Evolutionary conservation across 2,797 vertebrate species (phyloP), one percentile per base, ranked within the genome.

Genomic region (Podarcis lilfordi): DNA sequence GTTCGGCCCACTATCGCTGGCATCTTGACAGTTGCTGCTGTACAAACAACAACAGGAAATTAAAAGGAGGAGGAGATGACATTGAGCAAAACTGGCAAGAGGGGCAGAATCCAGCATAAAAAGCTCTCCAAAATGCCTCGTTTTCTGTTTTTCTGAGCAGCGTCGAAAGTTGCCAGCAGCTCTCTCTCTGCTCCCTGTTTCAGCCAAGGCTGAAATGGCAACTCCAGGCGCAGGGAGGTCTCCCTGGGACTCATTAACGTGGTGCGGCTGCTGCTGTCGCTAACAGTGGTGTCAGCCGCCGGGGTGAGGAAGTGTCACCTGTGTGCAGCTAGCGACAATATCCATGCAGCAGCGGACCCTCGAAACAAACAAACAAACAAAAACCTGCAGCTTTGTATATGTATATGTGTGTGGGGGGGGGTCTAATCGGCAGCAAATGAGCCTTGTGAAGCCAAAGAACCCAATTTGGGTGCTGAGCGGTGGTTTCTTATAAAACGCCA

Each of bases 171-270:
- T 68, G 93, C 94, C 90, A 79, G 95, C 59, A 95, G 93, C 93
- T 8, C 94, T 94, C 6, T 90, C 78, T 45, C 1, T 7, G 8
- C 37, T 59, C 72, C 32, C 80, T 10, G 0, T 79, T 61, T 37
- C 77, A 92, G 91, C 91, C 91, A 80, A 29, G 88, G 86, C 72
- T 17, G 0, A 55, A 92, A 86, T 88, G 87, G 93, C 71, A 82
- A 45, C 55, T 80, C 77, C 7, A 68, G 91, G 93, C 89, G 15
- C 2, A 0, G 3, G 0, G 0, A 84, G 0, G 91, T 96, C 96
- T 97, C 96, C 32, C 50, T 84, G 96, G 96, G 95, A 95, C 96
- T 97, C 96, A 93, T 97, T 96, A 96, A 59, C 75, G 25, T 82
- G 89, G 92, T 17, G 4, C 35, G 0, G 15, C 6, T 61, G 7